phyloP scores from a whole-genome alignment of 1,140 invertebrate genomes.

The Caenorhabditis brenneri region DNA sequence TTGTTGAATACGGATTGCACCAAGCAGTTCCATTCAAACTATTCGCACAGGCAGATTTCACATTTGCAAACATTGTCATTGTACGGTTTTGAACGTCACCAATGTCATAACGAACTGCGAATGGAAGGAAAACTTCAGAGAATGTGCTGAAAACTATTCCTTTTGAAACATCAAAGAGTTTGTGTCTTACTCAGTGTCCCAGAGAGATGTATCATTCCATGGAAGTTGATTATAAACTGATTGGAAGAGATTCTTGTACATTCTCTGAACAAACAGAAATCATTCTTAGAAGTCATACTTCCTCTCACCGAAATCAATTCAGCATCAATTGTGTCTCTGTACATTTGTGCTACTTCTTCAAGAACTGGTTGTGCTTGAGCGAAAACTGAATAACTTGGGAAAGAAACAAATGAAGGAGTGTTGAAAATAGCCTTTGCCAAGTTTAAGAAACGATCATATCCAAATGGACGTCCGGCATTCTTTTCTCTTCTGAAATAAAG shows the following conservation, averaged over 20 bases:
- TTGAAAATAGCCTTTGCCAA: neutral
- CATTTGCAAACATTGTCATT: slow-evolving; percentile 29
- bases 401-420: neutral
- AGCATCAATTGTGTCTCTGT: slow-evolving; percentile 7
- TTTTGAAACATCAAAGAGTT: neutral
- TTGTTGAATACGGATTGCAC: slow-evolving; percentile 49
- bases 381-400: neutral
- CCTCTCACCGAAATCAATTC: neutral
- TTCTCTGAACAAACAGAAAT: neutral
- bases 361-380: neutral
- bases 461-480: neutral
- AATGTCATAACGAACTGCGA: slow-evolving; percentile 49
- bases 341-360: slow-evolving; percentile 1
- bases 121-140: slow-evolving; percentile 47
- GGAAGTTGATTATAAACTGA: neutral
- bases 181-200: slow-evolving; percentile 38
- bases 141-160: slow-evolving; percentile 31
- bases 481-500: neutral
- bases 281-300: neutral
- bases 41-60: slow-evolving; percentile 38
- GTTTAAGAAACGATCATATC: slow-evolving; percentile 31
- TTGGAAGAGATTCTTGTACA: slow-evolving; percentile 6
- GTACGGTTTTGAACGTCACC: slow-evolving; percentile 42
- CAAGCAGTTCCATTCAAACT: slow-evolving; percentile 49
- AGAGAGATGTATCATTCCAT: slow-evolving; percentile 15